phyloP scores from a whole-genome alignment of 2,113 vertebrate genomes.

The Felis catus region DNA sequence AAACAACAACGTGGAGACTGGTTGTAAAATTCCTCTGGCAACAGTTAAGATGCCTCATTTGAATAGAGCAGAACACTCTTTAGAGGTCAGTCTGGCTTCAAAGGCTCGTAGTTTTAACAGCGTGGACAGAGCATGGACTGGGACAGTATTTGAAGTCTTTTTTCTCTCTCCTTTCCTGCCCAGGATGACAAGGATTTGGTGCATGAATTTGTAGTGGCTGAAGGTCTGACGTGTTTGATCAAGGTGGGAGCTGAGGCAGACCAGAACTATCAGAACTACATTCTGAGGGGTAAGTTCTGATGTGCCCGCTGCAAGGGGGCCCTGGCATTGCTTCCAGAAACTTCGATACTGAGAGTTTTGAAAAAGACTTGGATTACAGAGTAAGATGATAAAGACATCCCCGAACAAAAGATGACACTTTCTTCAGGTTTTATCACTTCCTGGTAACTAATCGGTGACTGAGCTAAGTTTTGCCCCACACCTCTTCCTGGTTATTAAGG shows the following conservation, averaged over 20 bases:
- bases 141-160: slow-evolving; percentile 35
- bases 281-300: slow-evolving; percentile 92
- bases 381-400: background rate
- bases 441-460: background rate
- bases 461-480: background rate
- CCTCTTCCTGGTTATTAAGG: background rate
- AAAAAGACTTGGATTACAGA: background rate
- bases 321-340: background rate
- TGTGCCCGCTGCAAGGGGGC: background rate
- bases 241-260: slow-evolving; percentile 98
- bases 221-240: slow-evolving; percentile 96
- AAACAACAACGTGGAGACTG: slow-evolving; percentile 12
- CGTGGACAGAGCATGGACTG: background rate
- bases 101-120: slow-evolving; percentile 14
- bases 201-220: slow-evolving; percentile 96
- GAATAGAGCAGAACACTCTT: slow-evolving; percentile 38
- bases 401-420: background rate
- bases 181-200: slow-evolving; percentile 99
- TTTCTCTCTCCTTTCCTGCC: background rate
- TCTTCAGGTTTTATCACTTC: background rate
- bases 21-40: slow-evolving; percentile 69
- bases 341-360: background rate
- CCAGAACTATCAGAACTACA: slow-evolving; percentile 99
- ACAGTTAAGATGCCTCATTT: slow-evolving; percentile 57
- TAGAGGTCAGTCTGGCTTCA: slow-evolving; percentile 13